Conservation (phyloP, 1,140 invertebrate genomes). For the Probaryconus sp. region DNA sequence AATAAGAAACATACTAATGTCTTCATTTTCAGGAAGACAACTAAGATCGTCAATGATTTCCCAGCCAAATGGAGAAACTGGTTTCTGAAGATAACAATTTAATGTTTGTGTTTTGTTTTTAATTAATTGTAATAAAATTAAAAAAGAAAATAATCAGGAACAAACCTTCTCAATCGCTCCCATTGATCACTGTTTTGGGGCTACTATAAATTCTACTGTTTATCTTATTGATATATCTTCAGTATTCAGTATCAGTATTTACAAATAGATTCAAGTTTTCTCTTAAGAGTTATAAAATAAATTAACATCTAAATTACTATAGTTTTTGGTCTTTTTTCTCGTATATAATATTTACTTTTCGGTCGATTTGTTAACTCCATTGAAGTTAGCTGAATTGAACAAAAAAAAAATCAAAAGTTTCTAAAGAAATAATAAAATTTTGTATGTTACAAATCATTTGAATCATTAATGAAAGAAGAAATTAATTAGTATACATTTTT, state of each 20-base stretch:
- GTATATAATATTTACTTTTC: too few relatives aligned
- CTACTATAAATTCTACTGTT: slow-evolving; percentile 25
- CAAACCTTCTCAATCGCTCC: slow-evolving; percentile 53
- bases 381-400: too few relatives aligned
- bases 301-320: too few relatives aligned
- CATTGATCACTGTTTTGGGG: slow-evolving; percentile 26
- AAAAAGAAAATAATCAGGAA: too few relatives aligned
- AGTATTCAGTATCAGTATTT: neutral
- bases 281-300: too few relatives aligned
- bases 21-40: slow-evolving; percentile 61
- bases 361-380: too few relatives aligned
- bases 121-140: too few relatives aligned
- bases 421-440: neutral
- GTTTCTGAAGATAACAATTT: slow-evolving; percentile 41
- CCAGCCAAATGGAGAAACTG: slow-evolving; percentile 50
- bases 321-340: too few relatives aligned
- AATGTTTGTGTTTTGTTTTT: neutral
- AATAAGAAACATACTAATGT: slow-evolving; percentile 52
- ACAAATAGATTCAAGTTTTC: slow-evolving; percentile 22
- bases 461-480: neutral
- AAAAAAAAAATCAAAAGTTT: too few relatives aligned
- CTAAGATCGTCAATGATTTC: slow-evolving; percentile 64
- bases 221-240: slow-evolving; percentile 19
- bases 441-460: neutral
- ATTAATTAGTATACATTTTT: slow-evolving; percentile 16